phyloP scores from a whole-genome alignment of 1,140 invertebrate species.

The Chlorops oryzae region DNA sequence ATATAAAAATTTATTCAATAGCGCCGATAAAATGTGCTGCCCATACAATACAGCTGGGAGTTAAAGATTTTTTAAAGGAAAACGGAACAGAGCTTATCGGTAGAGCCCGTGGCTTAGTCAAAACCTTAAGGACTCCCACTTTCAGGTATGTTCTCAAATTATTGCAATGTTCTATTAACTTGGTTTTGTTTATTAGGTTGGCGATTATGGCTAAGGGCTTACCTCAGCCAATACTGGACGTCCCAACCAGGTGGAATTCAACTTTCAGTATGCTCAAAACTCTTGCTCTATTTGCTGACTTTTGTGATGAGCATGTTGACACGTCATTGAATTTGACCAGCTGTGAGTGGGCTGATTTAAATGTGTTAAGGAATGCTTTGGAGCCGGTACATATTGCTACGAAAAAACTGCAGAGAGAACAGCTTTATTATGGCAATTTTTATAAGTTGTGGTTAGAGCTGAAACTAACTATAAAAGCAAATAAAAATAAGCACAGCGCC shows the following conservation, averaged over 20 bases:
- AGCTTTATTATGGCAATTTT: too few species aligned
- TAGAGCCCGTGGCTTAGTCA: constrained; percentile 6
- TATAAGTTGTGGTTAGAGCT: too few species aligned
- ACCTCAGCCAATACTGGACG: too few species aligned
- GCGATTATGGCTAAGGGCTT: too few species aligned
- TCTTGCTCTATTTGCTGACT: constrained; percentile 1
- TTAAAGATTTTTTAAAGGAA: constrained; percentile 9
- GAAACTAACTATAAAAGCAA: too few species aligned
- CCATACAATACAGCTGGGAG: constrained; percentile 9
- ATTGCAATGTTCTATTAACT: neutral
- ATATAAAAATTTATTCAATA: constrained; percentile 6
- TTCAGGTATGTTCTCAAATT: constrained; percentile 3
- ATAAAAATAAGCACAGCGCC: too few species aligned
- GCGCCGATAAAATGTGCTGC: constrained; percentile 11
- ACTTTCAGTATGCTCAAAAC: too few species aligned
- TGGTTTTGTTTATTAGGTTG: too few species aligned
- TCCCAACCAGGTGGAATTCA: too few species aligned
- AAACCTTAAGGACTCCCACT: constrained; percentile 6
- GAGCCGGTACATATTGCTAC: constrained; percentile 2
- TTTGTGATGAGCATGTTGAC: neutral
- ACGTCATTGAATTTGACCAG: too few species aligned
- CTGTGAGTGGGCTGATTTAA: constrained; percentile 9
- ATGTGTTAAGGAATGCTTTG: constrained; percentile 4
- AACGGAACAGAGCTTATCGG: neutral
- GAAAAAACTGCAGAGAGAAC: too few species aligned